Percentiles rank a stretch among this genome's conserved stretches.
Conservation (phyloP, 2,888 invertebrate genomes). For the Malacosoma neustria region DNA sequence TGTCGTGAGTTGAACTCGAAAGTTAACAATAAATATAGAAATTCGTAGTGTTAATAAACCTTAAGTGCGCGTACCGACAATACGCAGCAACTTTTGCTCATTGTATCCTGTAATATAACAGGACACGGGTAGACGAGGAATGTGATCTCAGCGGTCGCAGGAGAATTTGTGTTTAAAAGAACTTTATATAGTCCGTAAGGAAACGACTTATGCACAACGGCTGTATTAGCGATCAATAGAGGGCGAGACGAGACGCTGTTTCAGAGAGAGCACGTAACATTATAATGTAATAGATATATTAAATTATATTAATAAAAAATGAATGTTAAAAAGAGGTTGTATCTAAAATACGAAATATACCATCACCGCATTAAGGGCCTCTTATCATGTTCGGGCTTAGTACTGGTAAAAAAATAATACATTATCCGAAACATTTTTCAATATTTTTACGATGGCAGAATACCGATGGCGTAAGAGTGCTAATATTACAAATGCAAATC, state of each 20-base stretch:
- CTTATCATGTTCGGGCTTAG: too few species aligned
- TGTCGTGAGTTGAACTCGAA: constrained; percentile 25
- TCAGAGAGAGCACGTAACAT: constrained; percentile 53
- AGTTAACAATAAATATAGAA: constrained; percentile 29
- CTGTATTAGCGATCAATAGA: background rate
- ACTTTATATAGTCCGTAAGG: background rate
- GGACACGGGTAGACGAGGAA: background rate
- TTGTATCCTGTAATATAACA: background rate
- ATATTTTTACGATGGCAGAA: too few species aligned
- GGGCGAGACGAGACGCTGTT: constrained; percentile 24
- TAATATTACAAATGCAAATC: too few species aligned
- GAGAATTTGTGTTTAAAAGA: background rate
- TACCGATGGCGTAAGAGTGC: too few species aligned
- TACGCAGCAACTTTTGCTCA: background rate
- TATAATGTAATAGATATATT: constrained; percentile 53
- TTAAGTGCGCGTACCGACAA: constrained; percentile 8
- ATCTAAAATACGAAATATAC: constrained; percentile 61
- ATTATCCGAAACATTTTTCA: too few species aligned
- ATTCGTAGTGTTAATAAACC: constrained; percentile 21
- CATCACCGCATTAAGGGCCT: constrained; percentile 29
- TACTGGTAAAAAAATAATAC: too few species aligned
- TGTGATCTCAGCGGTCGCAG: background rate
- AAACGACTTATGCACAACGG: background rate
- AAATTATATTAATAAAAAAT: constrained; percentile 60
- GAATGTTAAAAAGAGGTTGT: constrained; percentile 67